Conservation (phyloP, 1,140 invertebrate genomes). For the Sycophaga agraensis region DNA sequence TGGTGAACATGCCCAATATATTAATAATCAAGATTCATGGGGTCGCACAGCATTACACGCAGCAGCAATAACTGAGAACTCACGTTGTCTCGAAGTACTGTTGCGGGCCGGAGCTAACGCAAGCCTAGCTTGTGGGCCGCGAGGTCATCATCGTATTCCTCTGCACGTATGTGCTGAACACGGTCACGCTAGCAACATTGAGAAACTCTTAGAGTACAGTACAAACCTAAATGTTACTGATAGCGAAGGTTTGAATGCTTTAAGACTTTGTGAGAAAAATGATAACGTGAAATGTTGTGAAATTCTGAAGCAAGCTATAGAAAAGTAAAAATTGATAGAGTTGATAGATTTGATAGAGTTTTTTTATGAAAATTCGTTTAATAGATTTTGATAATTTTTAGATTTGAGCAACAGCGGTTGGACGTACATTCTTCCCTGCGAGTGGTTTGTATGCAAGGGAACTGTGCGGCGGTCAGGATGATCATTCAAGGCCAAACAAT, state of each 20-base stretch:
- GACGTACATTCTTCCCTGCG: constrained; percentile 72
- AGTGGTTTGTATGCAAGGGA: constrained; percentile 71
- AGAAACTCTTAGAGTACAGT: constrained; percentile 67
- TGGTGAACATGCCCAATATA: constrained; percentile 68
- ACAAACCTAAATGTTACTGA: constrained; percentile 69
- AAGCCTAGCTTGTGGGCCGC: constrained; percentile 68
- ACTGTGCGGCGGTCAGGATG: constrained; percentile 64
- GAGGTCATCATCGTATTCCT: constrained; percentile 70
- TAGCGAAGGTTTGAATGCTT: constrained; percentile 67
- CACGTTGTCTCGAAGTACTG: constrained; percentile 75
- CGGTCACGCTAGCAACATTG: constrained; percentile 73
- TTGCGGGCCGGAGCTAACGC: constrained; percentile 74
- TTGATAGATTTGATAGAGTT: no score
- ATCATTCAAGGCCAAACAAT: constrained; percentile 66
- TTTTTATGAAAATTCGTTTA: not conserved
- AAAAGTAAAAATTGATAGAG: constrained; percentile 58
- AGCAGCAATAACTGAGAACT: constrained; percentile 82
- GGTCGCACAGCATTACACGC: constrained; percentile 82
- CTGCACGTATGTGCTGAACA: constrained; percentile 81
- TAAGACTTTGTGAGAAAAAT: constrained; percentile 75
- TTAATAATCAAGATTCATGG: constrained; percentile 77
- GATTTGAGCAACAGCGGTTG: constrained; percentile 67
- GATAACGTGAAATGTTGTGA: constrained; percentile 68
- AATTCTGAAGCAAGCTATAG: constrained; percentile 69
- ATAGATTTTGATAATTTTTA: not conserved